Evolutionary conservation across 1,140 invertebrate genomes (phyloP).

Genomic region (Phymastichus coffea): DNA sequence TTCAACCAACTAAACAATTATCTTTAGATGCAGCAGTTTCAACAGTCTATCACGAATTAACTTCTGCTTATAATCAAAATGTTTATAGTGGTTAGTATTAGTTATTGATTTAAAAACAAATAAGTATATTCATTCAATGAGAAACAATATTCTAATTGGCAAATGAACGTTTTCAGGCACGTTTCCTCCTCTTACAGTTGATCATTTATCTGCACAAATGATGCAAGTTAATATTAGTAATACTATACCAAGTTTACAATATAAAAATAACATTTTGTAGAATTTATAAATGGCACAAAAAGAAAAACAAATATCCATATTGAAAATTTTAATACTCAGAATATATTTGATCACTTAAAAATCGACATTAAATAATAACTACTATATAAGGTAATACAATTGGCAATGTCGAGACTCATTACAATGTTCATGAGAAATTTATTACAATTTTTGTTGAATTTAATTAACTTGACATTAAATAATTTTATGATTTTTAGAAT

Average conservation of each 20-base stretch:
- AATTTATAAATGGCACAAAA: background rate
- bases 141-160: too few relatives aligned
- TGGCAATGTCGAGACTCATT: slow-evolving; percentile 21
- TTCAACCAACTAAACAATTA: slow-evolving; percentile 30
- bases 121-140: too few relatives aligned
- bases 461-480: slow-evolving; percentile 7
- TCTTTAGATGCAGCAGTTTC: slow-evolving; percentile 31
- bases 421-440: too few relatives aligned
- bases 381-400: slow-evolving; percentile 5
- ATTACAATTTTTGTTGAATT: background rate
- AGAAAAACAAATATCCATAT: background rate
- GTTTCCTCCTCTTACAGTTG: background rate
- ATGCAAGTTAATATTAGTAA: slow-evolving; percentile 9
- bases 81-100: slow-evolving; percentile 13
- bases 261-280: background rate
- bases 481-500: slow-evolving; percentile 6
- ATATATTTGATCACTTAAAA: too few relatives aligned
- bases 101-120: too few relatives aligned
- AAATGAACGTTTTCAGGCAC: slow-evolving; percentile 18
- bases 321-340: too few relatives aligned
- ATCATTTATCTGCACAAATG: slow-evolving; percentile 19
- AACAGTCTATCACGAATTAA: slow-evolving; percentile 33
- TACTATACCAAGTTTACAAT: background rate
- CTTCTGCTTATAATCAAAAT: slow-evolving; percentile 3
- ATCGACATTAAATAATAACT: too few relatives aligned